Evolutionary conservation across 2,888 invertebrate species (phyloP), one percentile per base, ranked within the genome.

Genomic region (Crocallis elinguaria): DNA sequence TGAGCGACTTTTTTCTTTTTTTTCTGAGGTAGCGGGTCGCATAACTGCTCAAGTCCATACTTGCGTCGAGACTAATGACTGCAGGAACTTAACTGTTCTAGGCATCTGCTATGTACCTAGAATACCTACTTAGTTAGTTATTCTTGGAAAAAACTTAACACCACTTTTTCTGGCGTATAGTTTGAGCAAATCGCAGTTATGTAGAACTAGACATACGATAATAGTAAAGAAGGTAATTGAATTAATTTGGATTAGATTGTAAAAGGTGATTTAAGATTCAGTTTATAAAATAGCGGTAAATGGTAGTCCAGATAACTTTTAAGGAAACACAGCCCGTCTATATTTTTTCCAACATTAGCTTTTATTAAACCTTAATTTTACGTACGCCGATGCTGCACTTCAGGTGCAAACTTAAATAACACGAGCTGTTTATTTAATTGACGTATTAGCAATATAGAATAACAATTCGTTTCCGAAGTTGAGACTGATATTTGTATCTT

Each of bases 1-100:
- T 67, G 60, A 62, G 56, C 52, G 45, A 54, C 62, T 65, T 66
- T 65, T 60, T 49, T 54, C 58, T 62, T 62, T 62, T 61, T 57
- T 62, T 61, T 57, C 51, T 51, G 44, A 58, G 51, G 66, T 66
- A 57, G 51, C 56, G 51, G 70, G 64, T 55, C 63, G 56, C 53
- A 60, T 75, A 74, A 75, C 75, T 74, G 75, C 61, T 21, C 49
- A 50, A n/a, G 63, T 62, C 69, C 68, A 67, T 73, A 68, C 61
- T 45, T 60, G 75, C 65, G 69, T 62, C 65, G 60, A 66, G 61
- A 51, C 70, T 81, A 77, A 79, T 74, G 75, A 77, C 69, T 66
- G 72, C 80, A 82, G 77, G 77, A 79, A 79, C 76, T 69, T 63
- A 68, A 78, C 81, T 74, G 74, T 77, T 73, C 68, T 50, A 19